Conservation (phyloP, 2,113 vertebrate species). For the Xiphias gladius region DNA sequence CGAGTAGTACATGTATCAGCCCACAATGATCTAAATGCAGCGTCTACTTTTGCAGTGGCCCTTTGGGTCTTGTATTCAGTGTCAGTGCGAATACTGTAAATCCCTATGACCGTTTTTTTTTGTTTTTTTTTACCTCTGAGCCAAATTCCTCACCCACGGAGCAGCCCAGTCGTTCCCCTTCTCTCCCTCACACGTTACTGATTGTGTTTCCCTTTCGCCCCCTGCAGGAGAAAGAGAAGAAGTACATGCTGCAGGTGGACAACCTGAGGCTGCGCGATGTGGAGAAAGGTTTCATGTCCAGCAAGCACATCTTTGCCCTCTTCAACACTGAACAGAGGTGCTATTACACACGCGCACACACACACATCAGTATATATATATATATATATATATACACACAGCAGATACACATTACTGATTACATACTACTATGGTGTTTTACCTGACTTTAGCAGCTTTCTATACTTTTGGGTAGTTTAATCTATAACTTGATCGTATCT, state of each 20-base stretch:
- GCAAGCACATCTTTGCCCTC: constrained; percentile 98
- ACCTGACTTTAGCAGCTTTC: too few species aligned
- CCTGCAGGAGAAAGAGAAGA: constrained; percentile 96
- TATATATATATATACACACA: too few species aligned
- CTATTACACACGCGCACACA: too few species aligned
- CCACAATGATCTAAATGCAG: neutral
- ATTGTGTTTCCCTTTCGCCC: constrained; percentile 65
- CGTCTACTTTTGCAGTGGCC: neutral
- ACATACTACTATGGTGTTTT: too few species aligned
- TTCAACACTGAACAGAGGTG: constrained; percentile 99
- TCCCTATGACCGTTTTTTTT: constrained; percentile 27
- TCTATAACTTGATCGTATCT: too few species aligned
- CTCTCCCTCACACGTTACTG: neutral
- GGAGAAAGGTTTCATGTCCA: constrained; percentile 99
- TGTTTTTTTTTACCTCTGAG: neutral
- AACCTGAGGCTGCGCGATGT: constrained; percentile 96
- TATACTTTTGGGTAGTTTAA: too few species aligned
- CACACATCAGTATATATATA: too few species aligned
- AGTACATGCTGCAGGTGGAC: constrained; percentile 98
- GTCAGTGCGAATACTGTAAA: constrained; percentile 1
- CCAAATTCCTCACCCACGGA: neutral
- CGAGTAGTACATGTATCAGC: neutral
- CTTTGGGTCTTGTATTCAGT: neutral
- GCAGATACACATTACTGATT: too few species aligned
- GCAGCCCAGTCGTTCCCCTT: constrained; percentile 17